phyloP scores from a whole-genome alignment of 2,797 vertebrate species.

The Apogon hyalosoma region DNA sequence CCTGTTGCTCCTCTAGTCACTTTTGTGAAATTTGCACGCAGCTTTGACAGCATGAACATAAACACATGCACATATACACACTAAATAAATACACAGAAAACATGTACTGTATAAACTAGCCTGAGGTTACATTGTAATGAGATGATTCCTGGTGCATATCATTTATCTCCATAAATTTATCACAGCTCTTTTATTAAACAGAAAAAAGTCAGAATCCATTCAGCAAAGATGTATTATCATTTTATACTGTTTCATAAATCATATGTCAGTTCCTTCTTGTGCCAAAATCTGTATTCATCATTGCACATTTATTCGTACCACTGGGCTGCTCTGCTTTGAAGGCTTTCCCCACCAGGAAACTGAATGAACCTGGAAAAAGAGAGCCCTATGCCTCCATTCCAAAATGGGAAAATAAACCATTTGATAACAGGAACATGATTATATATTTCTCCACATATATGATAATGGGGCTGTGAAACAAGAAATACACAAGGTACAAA shows the following conservation, averaged over 20 bases:
- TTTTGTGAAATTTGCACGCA: constrained; percentile 4
- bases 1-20: neutral
- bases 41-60: neutral
- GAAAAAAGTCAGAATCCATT: constrained; percentile 18
- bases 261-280: constrained; percentile 9
- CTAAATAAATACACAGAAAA: constrained; percentile 17
- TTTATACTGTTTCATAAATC: constrained; percentile 37
- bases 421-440: constrained; percentile 18
- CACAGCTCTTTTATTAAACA: constrained; percentile 34
- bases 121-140: constrained; percentile 56
- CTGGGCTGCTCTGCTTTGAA: neutral
- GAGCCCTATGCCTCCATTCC: neutral
- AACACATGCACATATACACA: constrained; percentile 15
- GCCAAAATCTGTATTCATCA: constrained; percentile 25
- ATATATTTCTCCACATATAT: constrained; percentile 7
- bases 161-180: constrained; percentile 40
- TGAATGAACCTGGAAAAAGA: too few relatives aligned
- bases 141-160: constrained; percentile 33
- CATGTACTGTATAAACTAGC: constrained; percentile 19
- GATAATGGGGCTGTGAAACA: constrained; percentile 2
- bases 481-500: constrained; percentile 8
- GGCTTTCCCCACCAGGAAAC: neutral
- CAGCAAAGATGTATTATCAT: constrained; percentile 16
- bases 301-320: neutral
- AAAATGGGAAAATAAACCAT: constrained; percentile 5